Evolutionary conservation across 2,888 invertebrate genomes (phyloP).

Genomic region (Macropis europaea): DNA sequence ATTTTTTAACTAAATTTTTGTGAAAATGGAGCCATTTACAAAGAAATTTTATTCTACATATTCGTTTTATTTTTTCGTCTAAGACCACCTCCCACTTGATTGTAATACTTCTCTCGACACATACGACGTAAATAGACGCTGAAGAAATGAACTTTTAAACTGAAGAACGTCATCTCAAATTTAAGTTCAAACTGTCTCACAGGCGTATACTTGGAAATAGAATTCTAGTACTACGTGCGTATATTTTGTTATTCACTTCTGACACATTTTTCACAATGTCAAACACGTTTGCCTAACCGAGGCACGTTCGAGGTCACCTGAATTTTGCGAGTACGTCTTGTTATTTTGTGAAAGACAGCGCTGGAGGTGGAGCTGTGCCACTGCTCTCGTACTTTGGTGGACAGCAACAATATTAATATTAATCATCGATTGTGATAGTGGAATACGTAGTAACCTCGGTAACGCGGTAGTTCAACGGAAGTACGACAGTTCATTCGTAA

Average conservation of each 20-base stretch:
- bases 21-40: too few relatives aligned
- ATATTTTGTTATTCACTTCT: slow-evolving; percentile 7
- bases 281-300: slow-evolving; percentile 15
- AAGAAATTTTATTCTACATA: too few relatives aligned
- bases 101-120: too few relatives aligned
- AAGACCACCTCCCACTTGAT: too few relatives aligned
- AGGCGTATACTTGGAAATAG: not conserved
- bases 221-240: not conserved
- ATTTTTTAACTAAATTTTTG: too few relatives aligned
- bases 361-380: not conserved
- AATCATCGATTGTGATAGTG: not conserved
- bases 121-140: too few relatives aligned
- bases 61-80: too few relatives aligned
- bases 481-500: not conserved
- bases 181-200: too few relatives aligned
- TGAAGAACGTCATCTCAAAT: too few relatives aligned
- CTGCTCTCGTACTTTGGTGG: not conserved
- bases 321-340: slow-evolving; percentile 39
- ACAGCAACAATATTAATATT: not conserved
- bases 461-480: not conserved
- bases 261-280: slow-evolving; percentile 50
- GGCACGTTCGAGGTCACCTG: slow-evolving; percentile 58
- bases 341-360: slow-evolving; percentile 3
- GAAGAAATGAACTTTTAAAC: too few relatives aligned
- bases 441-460: not conserved